These are phyloP conservation scores for Hydriomena furcata DNA, from an alignment of 2,888 invertebrate species.

Conservation along the genomic window DNA sequence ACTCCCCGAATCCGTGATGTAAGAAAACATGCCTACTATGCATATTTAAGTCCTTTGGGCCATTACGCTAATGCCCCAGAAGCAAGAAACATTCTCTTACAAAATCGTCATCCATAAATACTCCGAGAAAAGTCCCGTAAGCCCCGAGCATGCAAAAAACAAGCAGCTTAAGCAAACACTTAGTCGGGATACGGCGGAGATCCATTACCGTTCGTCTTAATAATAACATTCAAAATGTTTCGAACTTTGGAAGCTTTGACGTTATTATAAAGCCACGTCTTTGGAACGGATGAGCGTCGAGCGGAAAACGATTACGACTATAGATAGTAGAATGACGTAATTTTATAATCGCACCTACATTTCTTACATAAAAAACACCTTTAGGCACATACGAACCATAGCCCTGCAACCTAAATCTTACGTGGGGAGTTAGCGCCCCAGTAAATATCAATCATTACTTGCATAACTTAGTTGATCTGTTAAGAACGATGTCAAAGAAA, in stretches of 20 bases:
- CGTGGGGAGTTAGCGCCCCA: no score
- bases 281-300: constrained; percentile 1
- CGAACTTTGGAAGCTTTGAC: background rate
- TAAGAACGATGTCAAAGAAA: background rate
- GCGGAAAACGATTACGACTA: background rate
- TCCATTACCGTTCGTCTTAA: constrained; percentile 31
- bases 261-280: constrained; percentile 5
- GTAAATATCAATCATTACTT: no score
- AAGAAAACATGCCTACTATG: constrained; percentile 11
- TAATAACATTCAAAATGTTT: constrained; percentile 26
- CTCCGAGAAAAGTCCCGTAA: constrained; percentile 1
- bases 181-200: constrained; percentile 25
- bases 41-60: constrained; percentile 15
- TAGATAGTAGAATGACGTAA: no score
- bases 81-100: constrained; percentile 10
- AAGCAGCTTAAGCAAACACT: constrained; percentile 29
- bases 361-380: no score
- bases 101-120: constrained; percentile 15
- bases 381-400: no score
- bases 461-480: no score
- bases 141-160: constrained; percentile 28
- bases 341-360: no score
- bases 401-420: no score
- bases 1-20: background rate
- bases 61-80: constrained; percentile 15